phyloP scores from a whole-genome alignment of 2,113 vertebrate genomes.

The Cisticola juncidis region DNA sequence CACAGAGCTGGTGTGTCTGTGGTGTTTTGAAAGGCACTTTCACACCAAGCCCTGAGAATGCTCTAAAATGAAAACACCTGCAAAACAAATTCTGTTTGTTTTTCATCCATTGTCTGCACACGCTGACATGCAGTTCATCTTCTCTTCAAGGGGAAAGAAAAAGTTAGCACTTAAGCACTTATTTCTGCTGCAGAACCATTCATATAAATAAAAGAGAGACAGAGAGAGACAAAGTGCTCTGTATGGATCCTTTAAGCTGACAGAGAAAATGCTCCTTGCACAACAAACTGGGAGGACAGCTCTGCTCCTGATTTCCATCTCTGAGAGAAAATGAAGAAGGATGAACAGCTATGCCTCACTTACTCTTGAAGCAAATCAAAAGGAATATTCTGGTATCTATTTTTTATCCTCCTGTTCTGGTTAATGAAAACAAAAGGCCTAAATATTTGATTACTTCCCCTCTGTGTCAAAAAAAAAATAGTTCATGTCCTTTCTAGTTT shows the following conservation, averaged over 20 bases:
- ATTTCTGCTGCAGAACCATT: conserved; percentile 45
- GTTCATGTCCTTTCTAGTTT: conserved; percentile 46
- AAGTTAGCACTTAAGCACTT: conserved; percentile 48
- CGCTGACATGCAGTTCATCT: conserved; percentile 9
- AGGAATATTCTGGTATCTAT: conserved; percentile 56
- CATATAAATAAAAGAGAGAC: conserved; percentile 52
- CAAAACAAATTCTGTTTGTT: conserved; percentile 36
- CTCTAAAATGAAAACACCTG: conserved; percentile 12
- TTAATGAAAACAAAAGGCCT: conserved; percentile 74
- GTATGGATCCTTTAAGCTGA: conserved; percentile 41
- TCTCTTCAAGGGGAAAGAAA: neutral
- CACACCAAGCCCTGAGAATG: neutral
- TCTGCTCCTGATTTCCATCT: conserved; percentile 17
- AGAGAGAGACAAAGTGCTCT: conserved; percentile 52
- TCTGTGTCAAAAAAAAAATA: conserved; percentile 56
- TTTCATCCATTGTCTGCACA: conserved; percentile 3
- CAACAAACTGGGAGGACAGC: conserved; percentile 26
- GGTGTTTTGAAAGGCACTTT: conserved; percentile 24
- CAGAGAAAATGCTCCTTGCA: conserved; percentile 26
- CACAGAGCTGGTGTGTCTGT: neutral
- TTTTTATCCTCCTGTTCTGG: conserved; percentile 60
- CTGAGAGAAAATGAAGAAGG: conserved; percentile 68
- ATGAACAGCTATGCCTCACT: conserved; percentile 59
- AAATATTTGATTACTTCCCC: conserved; percentile 67
- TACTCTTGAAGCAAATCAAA: conserved; percentile 66